Base-by-base conservation (phyloP, 2,888 invertebrate genomes). In the Celastrina argiolus region DNA sequence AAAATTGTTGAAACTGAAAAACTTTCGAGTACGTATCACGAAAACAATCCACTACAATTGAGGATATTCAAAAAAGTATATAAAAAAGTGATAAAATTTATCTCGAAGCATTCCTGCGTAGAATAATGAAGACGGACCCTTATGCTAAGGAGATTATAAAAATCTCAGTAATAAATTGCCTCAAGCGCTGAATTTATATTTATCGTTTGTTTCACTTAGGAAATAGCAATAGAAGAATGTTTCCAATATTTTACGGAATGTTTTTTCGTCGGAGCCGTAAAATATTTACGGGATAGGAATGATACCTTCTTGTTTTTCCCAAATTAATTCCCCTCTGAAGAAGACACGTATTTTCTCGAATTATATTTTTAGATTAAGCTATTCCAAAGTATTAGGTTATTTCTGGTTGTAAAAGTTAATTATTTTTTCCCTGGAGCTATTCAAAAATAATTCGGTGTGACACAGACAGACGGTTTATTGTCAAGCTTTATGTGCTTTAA, bases 201-300 rank as follows among this genome's bases (percentile, higher is more conserved):
- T 89, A 91, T 91, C 81, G 88, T 84, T 83, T 81, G 81, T 83
- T 84, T 85, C 88, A 91, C 90, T 90, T 88, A 89, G 88, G 86
- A 82, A 86, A 88, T 87, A 84, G 84, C 88, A 89, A 87, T 89
- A 41, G 88, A 86, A 88, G 88, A 88, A 83, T 84, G 81, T 80
- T 83, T 82, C 81, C 82, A 81, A 88, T 87, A 85, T 87, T 86
- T 77, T 81, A 81, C 75, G 78, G 76, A 78, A 77, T 81, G 82
- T 86, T 88, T 86, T 87, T 88, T 87, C 81, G 80, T 76, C 74
- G 70, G 74, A 69, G 83, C 81, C 81, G 84, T 90, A 91, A 90
- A 90, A 91, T 87, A 87, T 90, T 89, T 89, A 89, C 85, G 87
- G 88, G 78, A 78, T 76, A 81, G 78, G 77, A 82, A 86, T 88